These are phyloP conservation scores for Muscicapa adusta DNA, from an alignment of 2,113 vertebrate genomes.

Conservation along the genomic window DNA sequence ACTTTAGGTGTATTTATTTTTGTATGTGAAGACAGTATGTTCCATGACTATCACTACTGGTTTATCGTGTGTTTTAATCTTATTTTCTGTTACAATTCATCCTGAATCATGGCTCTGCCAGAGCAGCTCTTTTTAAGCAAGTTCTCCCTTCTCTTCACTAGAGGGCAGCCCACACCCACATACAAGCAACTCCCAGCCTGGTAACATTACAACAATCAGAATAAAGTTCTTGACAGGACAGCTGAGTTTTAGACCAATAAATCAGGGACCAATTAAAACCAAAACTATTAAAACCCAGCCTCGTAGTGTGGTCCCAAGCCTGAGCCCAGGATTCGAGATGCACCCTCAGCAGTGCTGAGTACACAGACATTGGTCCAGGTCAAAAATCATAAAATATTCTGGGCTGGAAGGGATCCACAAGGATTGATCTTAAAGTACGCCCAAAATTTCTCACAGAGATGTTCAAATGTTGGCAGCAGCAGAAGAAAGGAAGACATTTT, in stretches of 20 bases:
- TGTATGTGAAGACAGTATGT: background rate
- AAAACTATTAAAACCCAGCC: background rate
- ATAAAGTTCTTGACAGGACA: background rate
- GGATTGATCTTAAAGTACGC: too few species aligned
- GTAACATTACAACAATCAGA: background rate
- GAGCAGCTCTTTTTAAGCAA: background rate
- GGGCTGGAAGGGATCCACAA: too few species aligned
- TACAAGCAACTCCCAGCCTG: background rate
- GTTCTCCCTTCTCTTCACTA: constrained; percentile 4
- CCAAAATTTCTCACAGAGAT: too few species aligned
- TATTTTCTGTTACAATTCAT: background rate
- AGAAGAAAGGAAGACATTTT: too few species aligned
- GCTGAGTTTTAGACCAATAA: background rate
- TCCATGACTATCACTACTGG: background rate
- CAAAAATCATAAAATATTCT: too few species aligned
- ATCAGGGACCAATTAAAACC: background rate
- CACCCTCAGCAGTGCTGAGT: too few species aligned
- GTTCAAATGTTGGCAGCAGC: too few species aligned
- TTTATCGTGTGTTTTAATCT: background rate
- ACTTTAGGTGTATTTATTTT: background rate
- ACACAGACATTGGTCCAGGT: too few species aligned
- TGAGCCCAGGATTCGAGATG: too few species aligned
- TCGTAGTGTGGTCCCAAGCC: too few species aligned
- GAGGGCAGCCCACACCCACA: background rate
- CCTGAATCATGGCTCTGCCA: rapidly evolving